Conservation (phyloP, 2,113 vertebrate species). For the Rousettus leschenaultii region DNA sequence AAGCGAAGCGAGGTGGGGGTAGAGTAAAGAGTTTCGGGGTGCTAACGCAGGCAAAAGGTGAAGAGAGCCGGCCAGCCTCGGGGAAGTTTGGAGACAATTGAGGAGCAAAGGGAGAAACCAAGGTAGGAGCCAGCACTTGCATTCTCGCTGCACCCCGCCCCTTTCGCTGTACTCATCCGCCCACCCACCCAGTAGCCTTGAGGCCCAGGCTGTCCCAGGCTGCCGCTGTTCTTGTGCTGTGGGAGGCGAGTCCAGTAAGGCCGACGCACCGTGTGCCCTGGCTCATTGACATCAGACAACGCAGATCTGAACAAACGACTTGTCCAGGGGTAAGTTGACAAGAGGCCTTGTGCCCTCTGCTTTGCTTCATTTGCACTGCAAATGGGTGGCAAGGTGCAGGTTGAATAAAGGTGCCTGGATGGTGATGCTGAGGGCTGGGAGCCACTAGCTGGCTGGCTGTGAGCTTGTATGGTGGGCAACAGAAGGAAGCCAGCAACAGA, state of each 20-base stretch:
- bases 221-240: background rate
- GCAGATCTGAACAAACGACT: constrained; percentile 29
- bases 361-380: background rate
- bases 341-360: background rate
- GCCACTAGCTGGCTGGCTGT: background rate
- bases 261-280: background rate
- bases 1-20: background rate
- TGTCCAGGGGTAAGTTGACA: constrained; percentile 58
- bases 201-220: constrained; percentile 54
- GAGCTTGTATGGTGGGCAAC: constrained; percentile 14
- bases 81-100: constrained; percentile 60
- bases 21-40: constrained; percentile 55
- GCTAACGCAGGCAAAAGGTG: constrained; percentile 10
- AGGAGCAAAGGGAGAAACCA: background rate
- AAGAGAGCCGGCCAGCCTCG: background rate
- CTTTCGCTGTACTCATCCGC: background rate
- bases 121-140: background rate
- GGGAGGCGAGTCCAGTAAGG: background rate
- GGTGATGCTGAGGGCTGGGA: background rate
- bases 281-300: background rate
- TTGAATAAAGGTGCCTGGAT: background rate
- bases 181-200: background rate
- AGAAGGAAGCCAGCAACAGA: constrained; percentile 65
- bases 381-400: background rate
- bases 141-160: background rate